Percentiles rank a stretch among this genome's conserved stretches.
phyloP scores from a whole-genome alignment of 2,888 invertebrate species.

The Cenopis cana region DNA sequence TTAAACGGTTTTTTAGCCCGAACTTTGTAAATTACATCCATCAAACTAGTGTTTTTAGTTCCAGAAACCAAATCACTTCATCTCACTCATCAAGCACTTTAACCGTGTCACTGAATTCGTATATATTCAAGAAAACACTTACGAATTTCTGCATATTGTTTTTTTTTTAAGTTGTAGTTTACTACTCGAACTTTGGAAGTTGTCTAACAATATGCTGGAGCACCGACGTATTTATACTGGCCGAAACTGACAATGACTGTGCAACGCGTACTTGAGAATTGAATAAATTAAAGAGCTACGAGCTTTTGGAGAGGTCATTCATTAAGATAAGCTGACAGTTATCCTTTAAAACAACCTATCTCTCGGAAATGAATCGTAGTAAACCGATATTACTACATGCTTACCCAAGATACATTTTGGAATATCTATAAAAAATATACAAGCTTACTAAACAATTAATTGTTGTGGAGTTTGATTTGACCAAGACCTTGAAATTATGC shows the following conservation, averaged over 20 bases:
- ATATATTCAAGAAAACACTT: constrained; percentile 56
- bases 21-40: too few species aligned
- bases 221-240: constrained; percentile 66
- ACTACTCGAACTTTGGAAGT: constrained; percentile 58
- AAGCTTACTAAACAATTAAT: not conserved
- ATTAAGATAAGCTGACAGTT: constrained; percentile 20
- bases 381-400: not conserved
- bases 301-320: constrained; percentile 60
- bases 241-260: constrained; percentile 69
- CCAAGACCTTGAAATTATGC: constrained; percentile 7
- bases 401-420: not conserved
- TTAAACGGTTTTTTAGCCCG: too few species aligned
- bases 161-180: constrained; percentile 56
- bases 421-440: not conserved
- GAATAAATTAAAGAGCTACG: constrained; percentile 51
- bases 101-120: constrained; percentile 1
- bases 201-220: constrained; percentile 66
- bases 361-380: not conserved
- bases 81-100: not conserved
- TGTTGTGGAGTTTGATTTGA: not conserved
- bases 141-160: constrained; percentile 71
- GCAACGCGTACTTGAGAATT: constrained; percentile 67
- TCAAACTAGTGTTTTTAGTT: too few species aligned
- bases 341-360: constrained; percentile 3
- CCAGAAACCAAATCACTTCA: constrained; percentile 14